Evolutionary conservation across 2,113 vertebrate species (phyloP).

Genomic region (Ceyx melanurus): DNA sequence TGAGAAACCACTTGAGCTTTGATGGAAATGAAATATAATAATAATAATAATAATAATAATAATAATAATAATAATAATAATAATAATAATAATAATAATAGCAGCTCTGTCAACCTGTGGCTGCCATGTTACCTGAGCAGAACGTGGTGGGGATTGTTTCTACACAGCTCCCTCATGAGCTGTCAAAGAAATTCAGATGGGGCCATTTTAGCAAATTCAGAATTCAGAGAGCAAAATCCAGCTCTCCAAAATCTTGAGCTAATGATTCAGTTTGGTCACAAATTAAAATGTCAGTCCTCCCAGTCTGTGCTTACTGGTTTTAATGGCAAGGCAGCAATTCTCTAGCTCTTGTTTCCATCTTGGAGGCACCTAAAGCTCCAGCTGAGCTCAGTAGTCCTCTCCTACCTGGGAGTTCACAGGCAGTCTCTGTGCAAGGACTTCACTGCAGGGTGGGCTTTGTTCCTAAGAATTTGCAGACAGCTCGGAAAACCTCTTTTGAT

Average conservation of each 20-base stretch:
- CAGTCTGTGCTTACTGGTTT: neutral
- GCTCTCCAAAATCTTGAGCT: slow-evolving; percentile 15
- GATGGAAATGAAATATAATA: neutral
- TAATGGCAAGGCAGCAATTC: neutral
- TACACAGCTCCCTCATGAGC: slow-evolving; percentile 59
- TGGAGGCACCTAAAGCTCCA: neutral
- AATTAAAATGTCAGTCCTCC: neutral
- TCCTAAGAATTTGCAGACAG: neutral
- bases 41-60: neutral
- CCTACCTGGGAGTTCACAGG: neutral
- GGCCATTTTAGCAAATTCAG: slow-evolving; percentile 51
- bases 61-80: neutral
- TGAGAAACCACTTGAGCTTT: neutral
- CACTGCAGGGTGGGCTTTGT: neutral
- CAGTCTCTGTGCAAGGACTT: neutral
- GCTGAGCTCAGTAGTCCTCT: neutral
- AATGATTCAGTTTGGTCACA: slow-evolving; percentile 3
- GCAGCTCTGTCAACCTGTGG: no score
- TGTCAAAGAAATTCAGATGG: slow-evolving; percentile 70
- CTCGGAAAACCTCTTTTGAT: neutral
- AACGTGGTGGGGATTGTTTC: slow-evolving; percentile 59
- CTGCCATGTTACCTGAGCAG: slow-evolving; percentile 34
- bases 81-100: neutral
- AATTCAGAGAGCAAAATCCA: neutral
- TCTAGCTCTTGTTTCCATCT: neutral